phyloP scores from a whole-genome alignment of 2,797 vertebrate species.

The Enteromius unitaeniatus region DNA sequence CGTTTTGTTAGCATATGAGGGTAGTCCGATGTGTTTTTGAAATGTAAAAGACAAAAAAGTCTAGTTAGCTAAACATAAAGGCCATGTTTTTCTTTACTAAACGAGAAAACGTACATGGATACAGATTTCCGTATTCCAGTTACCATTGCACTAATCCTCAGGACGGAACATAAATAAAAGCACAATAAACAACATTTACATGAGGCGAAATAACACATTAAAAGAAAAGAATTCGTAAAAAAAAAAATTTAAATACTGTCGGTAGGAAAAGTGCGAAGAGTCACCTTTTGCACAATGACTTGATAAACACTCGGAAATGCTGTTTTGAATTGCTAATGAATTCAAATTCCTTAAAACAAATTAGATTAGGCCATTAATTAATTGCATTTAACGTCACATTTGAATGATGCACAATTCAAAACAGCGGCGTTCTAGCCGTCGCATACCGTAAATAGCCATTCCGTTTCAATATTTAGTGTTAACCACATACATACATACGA shows the following conservation, averaged over 20 bases:
- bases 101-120: slow-evolving; percentile 39
- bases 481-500: slow-evolving; percentile 28
- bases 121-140: slow-evolving; percentile 71
- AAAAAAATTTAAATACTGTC: slow-evolving; percentile 76
- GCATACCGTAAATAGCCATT: background rate
- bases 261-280: slow-evolving; percentile 87
- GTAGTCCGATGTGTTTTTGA: slow-evolving; percentile 13
- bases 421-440: background rate
- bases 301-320: slow-evolving; percentile 70
- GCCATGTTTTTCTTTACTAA: background rate
- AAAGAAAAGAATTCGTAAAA: slow-evolving; percentile 57
- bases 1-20: slow-evolving; percentile 17
- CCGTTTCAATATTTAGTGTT: slow-evolving; percentile 17
- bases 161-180: slow-evolving; percentile 85
- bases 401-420: slow-evolving; percentile 1
- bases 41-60: slow-evolving; percentile 36
- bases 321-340: slow-evolving; percentile 61
- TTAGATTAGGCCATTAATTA: slow-evolving; percentile 38
- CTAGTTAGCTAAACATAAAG: slow-evolving; percentile 31
- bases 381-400: background rate
- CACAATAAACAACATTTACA: slow-evolving; percentile 61
- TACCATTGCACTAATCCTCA: slow-evolving; percentile 87
- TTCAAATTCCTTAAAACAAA: slow-evolving; percentile 57
- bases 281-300: slow-evolving; percentile 72
- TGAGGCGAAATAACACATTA: slow-evolving; percentile 61